Percentiles rank a stretch among this genome's conserved stretches.
phyloP scores from a whole-genome alignment of 2,113 vertebrate species.

The Ammodytes dubius region DNA sequence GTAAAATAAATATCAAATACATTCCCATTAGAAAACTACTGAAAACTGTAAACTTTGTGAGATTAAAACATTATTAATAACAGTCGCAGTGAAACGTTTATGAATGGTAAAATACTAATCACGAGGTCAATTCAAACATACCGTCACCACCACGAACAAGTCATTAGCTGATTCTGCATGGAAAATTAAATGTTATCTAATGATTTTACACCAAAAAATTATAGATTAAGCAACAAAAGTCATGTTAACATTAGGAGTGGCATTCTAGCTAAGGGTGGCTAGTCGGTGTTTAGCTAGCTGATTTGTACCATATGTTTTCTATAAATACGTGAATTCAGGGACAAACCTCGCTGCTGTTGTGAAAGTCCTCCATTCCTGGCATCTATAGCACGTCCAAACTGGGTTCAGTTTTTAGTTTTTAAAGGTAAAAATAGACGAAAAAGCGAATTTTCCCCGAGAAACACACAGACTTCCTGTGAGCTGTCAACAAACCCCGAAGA shows the following conservation, averaged over 20 bases:
- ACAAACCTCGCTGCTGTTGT: slow-evolving; percentile 78
- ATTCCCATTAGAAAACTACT: neutral
- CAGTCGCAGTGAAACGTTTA: neutral
- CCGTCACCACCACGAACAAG: neutral
- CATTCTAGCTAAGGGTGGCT: neutral
- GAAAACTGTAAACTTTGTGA: neutral
- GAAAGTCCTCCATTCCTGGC: slow-evolving; percentile 80
- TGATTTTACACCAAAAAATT: too few species aligned
- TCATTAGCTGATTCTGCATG: too few species aligned
- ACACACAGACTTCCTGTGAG: slow-evolving; percentile 23
- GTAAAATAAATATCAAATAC: too few species aligned
- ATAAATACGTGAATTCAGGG: rapidly evolving
- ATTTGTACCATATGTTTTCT: too few species aligned
- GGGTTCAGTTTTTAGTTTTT: rapidly evolving
- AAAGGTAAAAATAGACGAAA: neutral
- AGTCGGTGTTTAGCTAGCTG: neutral
- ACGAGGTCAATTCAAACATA: too few species aligned
- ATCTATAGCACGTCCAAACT: rapidly evolving
- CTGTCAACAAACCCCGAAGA: neutral
- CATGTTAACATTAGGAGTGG: neutral
- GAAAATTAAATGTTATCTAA: rapidly evolving
- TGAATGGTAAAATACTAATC: neutral
- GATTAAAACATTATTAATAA: neutral
- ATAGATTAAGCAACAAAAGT: neutral
- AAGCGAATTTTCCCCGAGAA: rapidly evolving